phyloP scores from a whole-genome alignment of 2,888 invertebrate species.

The Erynnis tages region DNA sequence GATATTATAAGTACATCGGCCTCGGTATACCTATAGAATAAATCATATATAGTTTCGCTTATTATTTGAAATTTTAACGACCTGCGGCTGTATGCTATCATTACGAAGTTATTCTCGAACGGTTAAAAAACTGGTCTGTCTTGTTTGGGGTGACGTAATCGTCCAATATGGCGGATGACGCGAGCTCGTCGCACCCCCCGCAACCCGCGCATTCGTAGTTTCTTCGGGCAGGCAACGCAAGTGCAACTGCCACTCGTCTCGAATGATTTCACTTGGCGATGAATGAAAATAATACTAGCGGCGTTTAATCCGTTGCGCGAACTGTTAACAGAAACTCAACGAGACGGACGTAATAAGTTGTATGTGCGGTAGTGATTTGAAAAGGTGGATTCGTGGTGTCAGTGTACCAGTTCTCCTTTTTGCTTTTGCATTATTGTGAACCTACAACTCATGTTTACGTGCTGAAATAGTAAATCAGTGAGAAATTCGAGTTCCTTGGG shows the following conservation, averaged over 20 bases:
- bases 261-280: conserved; percentile 70
- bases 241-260: conserved; percentile 54
- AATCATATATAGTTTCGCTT: no score
- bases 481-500: conserved; percentile 52
- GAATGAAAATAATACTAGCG: conserved; percentile 66
- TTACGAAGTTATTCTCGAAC: not conserved
- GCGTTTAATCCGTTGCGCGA: conserved; percentile 47
- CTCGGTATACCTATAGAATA: no score
- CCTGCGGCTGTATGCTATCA: no score
- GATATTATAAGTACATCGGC: no score
- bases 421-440: conserved; percentile 28
- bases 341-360: conserved; percentile 45
- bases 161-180: conserved; percentile 79
- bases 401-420: conserved; percentile 71
- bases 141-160: conserved; percentile 66
- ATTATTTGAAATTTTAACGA: no score
- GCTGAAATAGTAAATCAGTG: conserved; percentile 59
- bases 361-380: conserved; percentile 50
- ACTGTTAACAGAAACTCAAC: conserved; percentile 55
- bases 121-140: conserved; percentile 28
- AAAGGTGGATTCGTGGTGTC: conserved; percentile 71
- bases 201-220: conserved; percentile 47
- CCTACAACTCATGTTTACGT: conserved; percentile 67
- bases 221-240: conserved; percentile 50
- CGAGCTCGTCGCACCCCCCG: conserved; percentile 61